Percentiles rank a stretch among this genome's conserved stretches.
These are phyloP conservation scores for Erpetoichthys calabaricus DNA, from an alignment of 2,797 vertebrate species.

Conservation along the genomic window DNA sequence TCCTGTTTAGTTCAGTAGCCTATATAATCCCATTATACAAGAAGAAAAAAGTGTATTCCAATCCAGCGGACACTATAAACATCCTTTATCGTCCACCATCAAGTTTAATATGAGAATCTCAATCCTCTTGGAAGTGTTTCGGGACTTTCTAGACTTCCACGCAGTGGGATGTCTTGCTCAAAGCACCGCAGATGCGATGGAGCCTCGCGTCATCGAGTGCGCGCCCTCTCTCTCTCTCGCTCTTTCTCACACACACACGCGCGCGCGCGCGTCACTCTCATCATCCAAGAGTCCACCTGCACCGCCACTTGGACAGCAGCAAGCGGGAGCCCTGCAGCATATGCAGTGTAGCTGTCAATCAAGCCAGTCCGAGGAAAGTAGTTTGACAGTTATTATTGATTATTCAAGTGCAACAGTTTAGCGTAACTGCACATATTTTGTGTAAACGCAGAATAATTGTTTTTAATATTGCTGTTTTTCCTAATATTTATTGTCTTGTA, in stretches of 20 bases:
- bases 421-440: no score
- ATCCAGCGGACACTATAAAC: conserved; percentile 2
- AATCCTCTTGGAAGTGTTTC: neutral
- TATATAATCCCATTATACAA: conserved; percentile 28
- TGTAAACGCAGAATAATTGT: no score
- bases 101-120: neutral
- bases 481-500: no score
- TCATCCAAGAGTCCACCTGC: conserved; percentile 15
- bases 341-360: no score
- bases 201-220: neutral
- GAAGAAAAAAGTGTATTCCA: neutral
- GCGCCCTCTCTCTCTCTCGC: neutral
- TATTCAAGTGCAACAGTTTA: no score
- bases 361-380: no score
- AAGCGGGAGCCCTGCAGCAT: no score
- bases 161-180: conserved; percentile 5
- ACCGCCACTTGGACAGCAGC: neutral
- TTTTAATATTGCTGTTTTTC: no score
- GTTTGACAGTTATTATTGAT: no score
- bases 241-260: conserved; percentile 1
- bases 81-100: conserved; percentile 12
- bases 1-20: conserved; percentile 12
- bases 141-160: conserved; percentile 1
- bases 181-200: conserved; percentile 21
- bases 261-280: conserved; percentile 14